Evolutionary conservation across 2,888 invertebrate species (phyloP), one percentile per base, ranked within the genome.

Genomic region (Chloroclystis v-ata): DNA sequence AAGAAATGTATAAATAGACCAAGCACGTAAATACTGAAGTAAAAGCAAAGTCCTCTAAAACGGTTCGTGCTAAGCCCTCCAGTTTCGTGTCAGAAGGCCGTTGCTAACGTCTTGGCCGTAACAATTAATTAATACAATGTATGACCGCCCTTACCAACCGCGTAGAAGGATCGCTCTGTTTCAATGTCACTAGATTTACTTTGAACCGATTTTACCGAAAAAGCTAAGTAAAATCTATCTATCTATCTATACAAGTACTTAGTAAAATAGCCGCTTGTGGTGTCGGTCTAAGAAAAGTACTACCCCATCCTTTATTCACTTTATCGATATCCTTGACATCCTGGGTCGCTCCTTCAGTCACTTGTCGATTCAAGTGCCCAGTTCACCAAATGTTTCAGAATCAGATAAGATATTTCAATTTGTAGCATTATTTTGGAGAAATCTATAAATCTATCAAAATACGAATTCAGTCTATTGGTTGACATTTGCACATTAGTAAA

Each of bases 101-200:
- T 84, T 82, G 72, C 63, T 63, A 43, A 43, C 69, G 70, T 72
- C 74, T 74, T 72, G 73, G 69, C 71, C 56, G 72, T 80, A 80
- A 82, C 82, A 80, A 84, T 85, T 85, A 84, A 85, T 84, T 83
- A 82, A 75, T 72, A 76, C 81, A 81, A 79, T 76, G 75, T 80
- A 75, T 69, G 60, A 61, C 59, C 58, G 57, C 63, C 63, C 60
- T 20, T 20, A 20, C 20, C 3, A 20, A 40, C 44, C 60, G 52
- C 53, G 52, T 56, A 53, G 28, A 63, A n/a, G n/a, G n/a, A 60
- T n/a, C 51, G 35, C 61, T 47, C 50, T 50, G 40, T 38, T 54
- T 47, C 67, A 66, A 66, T 69, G 67, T 69, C 67, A 66, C 52
- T 11, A 33, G 46, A n/a, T n/a, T n/a, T n/a, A n/a, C n/a, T n/a